Percentiles rank a stretch among this genome's conserved stretches.
Evolutionary conservation across 2,797 vertebrate genomes (phyloP).

Genomic region (Argentina silus): DNA sequence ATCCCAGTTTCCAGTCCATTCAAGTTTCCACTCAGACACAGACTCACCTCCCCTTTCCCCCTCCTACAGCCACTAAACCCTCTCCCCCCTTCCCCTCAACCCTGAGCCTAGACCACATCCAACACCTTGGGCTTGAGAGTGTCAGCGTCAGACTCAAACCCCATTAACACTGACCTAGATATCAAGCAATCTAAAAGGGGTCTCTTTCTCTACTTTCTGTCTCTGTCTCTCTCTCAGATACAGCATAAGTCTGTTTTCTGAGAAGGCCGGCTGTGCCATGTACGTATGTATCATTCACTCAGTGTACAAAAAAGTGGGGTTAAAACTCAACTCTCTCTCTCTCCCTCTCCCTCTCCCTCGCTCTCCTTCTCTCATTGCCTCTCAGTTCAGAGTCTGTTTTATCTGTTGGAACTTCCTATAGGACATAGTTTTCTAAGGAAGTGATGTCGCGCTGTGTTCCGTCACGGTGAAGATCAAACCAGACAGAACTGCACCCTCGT

Average conservation of each 20-base stretch:
- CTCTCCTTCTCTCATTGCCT: conserved; percentile 4
- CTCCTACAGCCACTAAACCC: neutral
- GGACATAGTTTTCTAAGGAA: conserved; percentile 30
- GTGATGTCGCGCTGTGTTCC: conserved; percentile 28
- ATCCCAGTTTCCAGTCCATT: conserved; percentile 78
- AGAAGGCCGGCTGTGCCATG: too few species aligned
- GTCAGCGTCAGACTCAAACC: too few species aligned
- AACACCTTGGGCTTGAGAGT: too few species aligned
- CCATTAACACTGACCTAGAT: too few species aligned
- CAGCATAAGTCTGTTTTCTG: too few species aligned
- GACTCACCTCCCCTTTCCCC: conserved; percentile 44
- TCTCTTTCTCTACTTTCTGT: too few species aligned
- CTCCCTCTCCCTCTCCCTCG: conserved; percentile 7
- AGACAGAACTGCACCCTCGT: conserved; percentile 25
- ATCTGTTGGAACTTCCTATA: conserved; percentile 28
- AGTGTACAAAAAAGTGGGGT: too few species aligned
- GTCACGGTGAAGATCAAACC: conserved; percentile 36
- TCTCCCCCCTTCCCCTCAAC: neutral
- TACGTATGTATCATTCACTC: conserved; percentile 23
- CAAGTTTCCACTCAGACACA: conserved; percentile 73
- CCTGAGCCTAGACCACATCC: neutral
- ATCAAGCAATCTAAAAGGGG: too few species aligned
- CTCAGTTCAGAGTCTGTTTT: conserved; percentile 6
- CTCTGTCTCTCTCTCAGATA: too few species aligned
- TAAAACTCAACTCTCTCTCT: conserved; percentile 24